Base-by-base conservation (phyloP, 2,797 vertebrate genomes). In the Antrozous pallidus region DNA sequence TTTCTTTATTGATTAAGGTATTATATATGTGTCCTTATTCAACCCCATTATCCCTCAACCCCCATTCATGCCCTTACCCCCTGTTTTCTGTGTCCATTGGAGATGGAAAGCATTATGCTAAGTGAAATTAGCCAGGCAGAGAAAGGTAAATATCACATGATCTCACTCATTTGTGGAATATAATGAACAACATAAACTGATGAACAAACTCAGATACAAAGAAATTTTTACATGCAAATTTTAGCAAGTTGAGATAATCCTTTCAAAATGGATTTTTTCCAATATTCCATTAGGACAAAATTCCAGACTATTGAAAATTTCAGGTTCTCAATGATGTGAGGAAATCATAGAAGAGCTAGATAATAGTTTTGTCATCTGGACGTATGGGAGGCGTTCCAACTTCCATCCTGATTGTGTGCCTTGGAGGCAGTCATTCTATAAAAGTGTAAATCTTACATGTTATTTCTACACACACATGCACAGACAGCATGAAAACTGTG, bases 191-290 rank as follows among this genome's bases (percentile, higher is more conserved):
- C 42, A 42, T 42, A 42, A 42, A 42, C 42, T 42, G 42, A 42
- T 42, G 42, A 42, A 42, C 42, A 42, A 42, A 42, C n/a, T n/a
- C n/a, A n/a, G n/a, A n/a, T n/a, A n/a, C n/a, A n/a, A n/a, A n/a
- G n/a, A n/a, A n/a, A n/a, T 71, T 49, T 89, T 88, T 80, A 61
- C 33, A 26, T 93, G 38, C 40, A 94, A 77, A 89, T 96, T 93
- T 85, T 20, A 90, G 45, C 61, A 92, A 36, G 45, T 63, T 56
- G 38, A 93, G n/a, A 77, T 80, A 81, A 71, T 61, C 61, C 47
- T 89, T 88, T 88, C 38, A 73, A 85, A 90, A 80, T 83, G 26
- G 8, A 78, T 86, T 58, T 94, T 86, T 24, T 84, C 70, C 40
- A 14, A 26, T 93, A 83, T 87, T 88, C 11, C 28, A 40, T 58